Percentiles rank a stretch among this genome's conserved stretches.
These are phyloP conservation scores for Halocynthia roretzi DNA, from an alignment of 23 tunicate genomes.

Conservation along the genomic window DNA sequence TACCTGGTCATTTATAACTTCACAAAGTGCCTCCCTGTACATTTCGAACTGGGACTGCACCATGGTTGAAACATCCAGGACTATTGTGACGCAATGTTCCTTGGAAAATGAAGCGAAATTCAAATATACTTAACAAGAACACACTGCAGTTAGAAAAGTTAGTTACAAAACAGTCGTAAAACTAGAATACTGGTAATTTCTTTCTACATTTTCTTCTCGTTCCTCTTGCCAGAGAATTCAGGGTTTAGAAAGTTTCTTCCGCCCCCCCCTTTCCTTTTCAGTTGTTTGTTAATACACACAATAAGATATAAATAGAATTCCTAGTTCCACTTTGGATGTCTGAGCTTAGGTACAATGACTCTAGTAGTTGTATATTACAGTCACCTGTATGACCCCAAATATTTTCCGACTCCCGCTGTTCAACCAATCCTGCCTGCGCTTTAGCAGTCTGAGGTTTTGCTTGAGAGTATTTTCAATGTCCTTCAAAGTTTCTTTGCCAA, in stretches of 20 bases:
- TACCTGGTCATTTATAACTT: conserved; percentile 67
- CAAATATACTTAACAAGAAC: neutral
- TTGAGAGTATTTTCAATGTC: conserved; percentile 51
- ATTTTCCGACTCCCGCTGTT: conserved; percentile 79
- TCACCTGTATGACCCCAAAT: conserved; percentile 86
- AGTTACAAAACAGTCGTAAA: neutral
- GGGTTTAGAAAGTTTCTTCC: no score
- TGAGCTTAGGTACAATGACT: no score
- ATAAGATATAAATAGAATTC: no score
- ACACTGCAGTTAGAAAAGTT: neutral
- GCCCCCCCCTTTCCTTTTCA: no score
- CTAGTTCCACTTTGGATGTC: no score
- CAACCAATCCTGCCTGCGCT: conserved; percentile 68
- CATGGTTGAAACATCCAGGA: conserved; percentile 80
- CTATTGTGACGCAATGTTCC: conserved; percentile 80
- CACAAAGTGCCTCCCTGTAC: conserved; percentile 67
- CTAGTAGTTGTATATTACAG: no score
- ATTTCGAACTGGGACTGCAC: conserved; percentile 85
- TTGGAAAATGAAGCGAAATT: conserved; percentile 13
- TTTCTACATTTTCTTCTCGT: no score
- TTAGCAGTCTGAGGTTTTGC: conserved; percentile 38
- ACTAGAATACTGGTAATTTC: no score
- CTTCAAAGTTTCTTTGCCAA: conserved; percentile 51
- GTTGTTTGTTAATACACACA: no score
- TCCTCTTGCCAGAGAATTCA: no score